Evolutionary conservation across 1,140 invertebrate genomes (phyloP), one percentile per base, ranked within the genome.

Genomic region (Globodera rostochiensis): DNA sequence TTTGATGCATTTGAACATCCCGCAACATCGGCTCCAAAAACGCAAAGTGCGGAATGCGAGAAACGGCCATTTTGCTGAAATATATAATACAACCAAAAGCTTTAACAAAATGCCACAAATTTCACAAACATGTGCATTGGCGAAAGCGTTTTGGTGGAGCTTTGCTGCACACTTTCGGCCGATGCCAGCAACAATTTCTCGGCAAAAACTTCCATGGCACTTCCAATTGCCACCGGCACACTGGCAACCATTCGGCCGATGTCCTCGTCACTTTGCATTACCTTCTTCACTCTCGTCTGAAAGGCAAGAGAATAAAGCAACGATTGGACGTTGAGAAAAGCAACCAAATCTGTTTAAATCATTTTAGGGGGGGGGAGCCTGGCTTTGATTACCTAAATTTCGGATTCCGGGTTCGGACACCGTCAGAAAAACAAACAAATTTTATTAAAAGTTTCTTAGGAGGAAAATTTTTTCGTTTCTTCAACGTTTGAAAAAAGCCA

Each of bases 241-340:
- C 87, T 89, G 50, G 88, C 86, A n/a, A 87, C 87, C 88, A 88
- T 90, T 77, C 87, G 60, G 9, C 88, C 88, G 70, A 89, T 89
- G 8, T 89, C 88, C 73, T 89, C 88, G 81, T 89, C 88, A 71
- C 84, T 86, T 80, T 89, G 88, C 88, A 89, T 89, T 13, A 89
- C 88, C 73, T 89, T 89, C 69, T 89, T 89, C 21, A 89, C 82
- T 47, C 88, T 80, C 15, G 88, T 89, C 87, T 88, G 76, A 78
- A 88, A 82, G 5, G 15, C 8, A 71, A 45, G 15, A 21, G 25
- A 4, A 79, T 21, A 2, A 49, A 73, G 84, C 19, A 49, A 78
- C 83, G 79, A 45, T 45, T 46, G 21, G 36, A 36, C 2, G 36
- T 36, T 36, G 36, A 36, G 36, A 36, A 36, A 36, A 36, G 36